Evolutionary conservation across 2,888 invertebrate species (phyloP).

Genomic region (Phengaris arion): DNA sequence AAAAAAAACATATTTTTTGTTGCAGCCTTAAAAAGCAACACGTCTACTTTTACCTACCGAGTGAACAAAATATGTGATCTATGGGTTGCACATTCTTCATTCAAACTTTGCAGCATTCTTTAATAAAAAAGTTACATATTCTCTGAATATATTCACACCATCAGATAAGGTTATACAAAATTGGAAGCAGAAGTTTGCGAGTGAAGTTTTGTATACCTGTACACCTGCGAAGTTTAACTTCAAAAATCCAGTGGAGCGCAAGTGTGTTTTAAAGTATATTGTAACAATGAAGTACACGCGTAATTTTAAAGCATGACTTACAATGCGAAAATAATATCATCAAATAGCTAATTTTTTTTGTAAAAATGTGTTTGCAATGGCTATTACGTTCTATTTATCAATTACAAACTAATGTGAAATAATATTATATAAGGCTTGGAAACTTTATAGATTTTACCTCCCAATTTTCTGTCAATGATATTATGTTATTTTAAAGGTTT

Average conservation of each 20-base stretch:
- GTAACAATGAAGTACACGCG: background rate
- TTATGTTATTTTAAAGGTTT: background rate
- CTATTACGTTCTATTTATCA: too few relatives aligned
- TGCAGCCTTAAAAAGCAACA: background rate
- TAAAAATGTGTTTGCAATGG: too few relatives aligned
- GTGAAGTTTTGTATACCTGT: slow-evolving; percentile 5
- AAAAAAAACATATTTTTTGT: too few relatives aligned
- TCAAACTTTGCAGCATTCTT: background rate
- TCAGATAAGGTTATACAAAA: slow-evolving; percentile 14
- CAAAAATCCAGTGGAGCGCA: slow-evolving; percentile 1
- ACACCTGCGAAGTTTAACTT: slow-evolving; percentile 18
- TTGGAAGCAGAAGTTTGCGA: background rate
- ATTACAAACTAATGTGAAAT: too few relatives aligned
- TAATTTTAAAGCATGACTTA: background rate
- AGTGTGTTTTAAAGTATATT: slow-evolving; percentile 15
- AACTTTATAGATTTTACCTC: too few relatives aligned
- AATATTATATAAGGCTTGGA: too few relatives aligned
- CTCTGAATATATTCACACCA: background rate
- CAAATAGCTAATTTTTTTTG: too few relatives aligned
- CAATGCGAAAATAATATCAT: too few relatives aligned
- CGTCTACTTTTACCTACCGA: background rate
- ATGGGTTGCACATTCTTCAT: too few relatives aligned
- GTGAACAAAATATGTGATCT: background rate
- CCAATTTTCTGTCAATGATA: too few relatives aligned
- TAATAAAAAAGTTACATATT: background rate